Conservation (phyloP, 2,888 invertebrate species). For the Leptinotarsa rubiginosa region DNA sequence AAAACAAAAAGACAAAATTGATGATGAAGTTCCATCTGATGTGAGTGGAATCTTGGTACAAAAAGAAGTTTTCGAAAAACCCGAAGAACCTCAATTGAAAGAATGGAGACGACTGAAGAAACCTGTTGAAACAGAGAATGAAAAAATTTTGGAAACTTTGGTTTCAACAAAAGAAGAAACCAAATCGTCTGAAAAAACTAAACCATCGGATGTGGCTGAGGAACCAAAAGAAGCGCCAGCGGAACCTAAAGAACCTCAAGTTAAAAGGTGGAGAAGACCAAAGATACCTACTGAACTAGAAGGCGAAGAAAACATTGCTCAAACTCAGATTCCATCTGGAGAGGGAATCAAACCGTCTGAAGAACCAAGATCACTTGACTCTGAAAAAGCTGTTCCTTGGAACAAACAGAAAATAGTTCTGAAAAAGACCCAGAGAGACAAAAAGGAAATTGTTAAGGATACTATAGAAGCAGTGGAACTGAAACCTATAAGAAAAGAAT, state of each 20-base stretch:
- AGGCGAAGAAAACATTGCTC: conserved; percentile 13
- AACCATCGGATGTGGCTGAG: too few relatives aligned
- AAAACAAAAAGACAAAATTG: background rate
- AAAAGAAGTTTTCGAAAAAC: background rate
- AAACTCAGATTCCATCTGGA: background rate
- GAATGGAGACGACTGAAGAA: conserved; percentile 46
- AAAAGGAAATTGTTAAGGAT: conserved; percentile 61
- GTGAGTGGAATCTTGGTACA: background rate
- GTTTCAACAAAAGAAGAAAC: too few relatives aligned
- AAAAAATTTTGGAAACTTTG: background rate
- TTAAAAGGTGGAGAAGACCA: too few relatives aligned
- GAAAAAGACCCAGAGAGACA: conserved; percentile 64
- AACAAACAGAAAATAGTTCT: conserved; percentile 73
- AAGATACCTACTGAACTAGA: too few relatives aligned
- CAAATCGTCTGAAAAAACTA: too few relatives aligned
- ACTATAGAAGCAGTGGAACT: conserved; percentile 48
- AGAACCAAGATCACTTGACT: conserved; percentile 50
- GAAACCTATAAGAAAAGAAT: conserved; percentile 43
- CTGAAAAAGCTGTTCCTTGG: conserved; percentile 67
- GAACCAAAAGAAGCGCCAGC: too few relatives aligned
- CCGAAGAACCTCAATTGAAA: conserved; percentile 64
- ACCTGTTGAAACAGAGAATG: conserved; percentile 29
- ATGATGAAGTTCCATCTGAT: background rate
- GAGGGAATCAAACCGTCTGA: conserved; percentile 7
- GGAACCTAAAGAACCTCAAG: too few relatives aligned